Base-by-base conservation (phyloP, 2,113 vertebrate genomes). In the Ophthalmolycus amberensis region DNA sequence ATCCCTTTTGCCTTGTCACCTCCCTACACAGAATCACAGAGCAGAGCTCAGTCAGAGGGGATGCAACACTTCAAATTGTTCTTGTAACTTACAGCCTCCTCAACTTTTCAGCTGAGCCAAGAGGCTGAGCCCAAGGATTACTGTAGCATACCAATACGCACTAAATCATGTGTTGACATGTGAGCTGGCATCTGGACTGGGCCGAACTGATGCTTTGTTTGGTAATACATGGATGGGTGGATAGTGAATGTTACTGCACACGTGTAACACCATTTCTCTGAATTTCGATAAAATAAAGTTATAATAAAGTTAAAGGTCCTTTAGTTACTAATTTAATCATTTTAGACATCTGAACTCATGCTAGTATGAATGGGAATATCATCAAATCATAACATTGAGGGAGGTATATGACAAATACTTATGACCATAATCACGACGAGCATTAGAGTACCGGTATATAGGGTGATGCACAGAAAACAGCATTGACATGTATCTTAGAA, bases 151-250 rank as follows among this genome's bases (percentile, higher is more conserved):
- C 58, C 80, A 69, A 54, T 70, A 81, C 67, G 56, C 44, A 44
- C 64, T 63, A 64, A 80, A 76, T 89, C 78, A 71, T 70, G 71
- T 89, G 80, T 67, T 72, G 70, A 89, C 84, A 91, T 59, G 84
- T 76, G n/a, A 42, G 34, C 73, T 75, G 69, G 79, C 66, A 77
- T 80, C 29, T 12, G 54, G 42, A n/a, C 59, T 59, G 27, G 18
- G 25, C 38, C 34, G 9, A 46, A 62, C 27, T 52, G 56, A 52
- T 60, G 52, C 38, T 59, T 12, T 25, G 69, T 67, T 16, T 32
- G 15, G 9, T 42, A 5, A 52, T 40, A 34, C 46, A 5, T 14
- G 18, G n/a, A 52, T n/a, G 50, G 48, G 66, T 62, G n/a, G 7
- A 38, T 18, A 40, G 27, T 50, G 20, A 62, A 29, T 14, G 11